Evolutionary conservation across 2,113 vertebrate genomes (phyloP).

Genomic region (Rhinopomastus cyanomelas): DNA sequence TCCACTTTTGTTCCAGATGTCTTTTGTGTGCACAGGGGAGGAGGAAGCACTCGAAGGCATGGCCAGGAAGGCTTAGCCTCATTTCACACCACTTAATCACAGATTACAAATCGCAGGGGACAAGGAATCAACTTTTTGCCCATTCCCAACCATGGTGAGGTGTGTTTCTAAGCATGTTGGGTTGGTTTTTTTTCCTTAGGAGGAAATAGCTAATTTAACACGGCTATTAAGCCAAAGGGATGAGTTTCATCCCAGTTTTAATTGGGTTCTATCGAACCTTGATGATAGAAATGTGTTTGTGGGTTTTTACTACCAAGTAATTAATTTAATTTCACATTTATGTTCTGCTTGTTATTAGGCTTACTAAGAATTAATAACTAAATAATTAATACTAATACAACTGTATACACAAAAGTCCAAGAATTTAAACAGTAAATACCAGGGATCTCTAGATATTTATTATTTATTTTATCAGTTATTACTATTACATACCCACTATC

Average conservation of each 20-base stretch:
- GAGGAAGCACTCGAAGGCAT: background rate
- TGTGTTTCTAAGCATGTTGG: background rate
- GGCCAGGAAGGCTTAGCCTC: conserved; percentile 20
- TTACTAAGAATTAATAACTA: background rate
- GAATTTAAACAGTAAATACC: background rate
- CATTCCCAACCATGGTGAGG: background rate
- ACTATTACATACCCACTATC: too few species aligned
- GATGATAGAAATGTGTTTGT: background rate
- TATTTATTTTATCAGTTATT: too few species aligned
- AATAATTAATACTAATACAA: background rate
- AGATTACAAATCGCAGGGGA: conserved; percentile 46
- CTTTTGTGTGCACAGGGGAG: background rate
- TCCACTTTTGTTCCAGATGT: conserved; percentile 25
- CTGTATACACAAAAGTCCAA: accelerated
- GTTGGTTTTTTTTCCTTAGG: background rate
- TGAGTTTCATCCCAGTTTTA: conserved; percentile 22
- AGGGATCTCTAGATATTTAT: background rate
- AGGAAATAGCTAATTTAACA: conserved; percentile 22
- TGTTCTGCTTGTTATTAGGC: background rate
- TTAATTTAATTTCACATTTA: conserved; percentile 5
- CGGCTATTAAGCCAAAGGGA: conserved; percentile 22
- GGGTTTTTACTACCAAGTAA: background rate
- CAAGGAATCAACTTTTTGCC: background rate
- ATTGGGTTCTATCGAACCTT: background rate
- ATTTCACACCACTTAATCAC: conserved; percentile 56